These are phyloP conservation scores for Erebia aethiops DNA, from an alignment of 2,888 invertebrate genomes.

Conservation along the genomic window DNA sequence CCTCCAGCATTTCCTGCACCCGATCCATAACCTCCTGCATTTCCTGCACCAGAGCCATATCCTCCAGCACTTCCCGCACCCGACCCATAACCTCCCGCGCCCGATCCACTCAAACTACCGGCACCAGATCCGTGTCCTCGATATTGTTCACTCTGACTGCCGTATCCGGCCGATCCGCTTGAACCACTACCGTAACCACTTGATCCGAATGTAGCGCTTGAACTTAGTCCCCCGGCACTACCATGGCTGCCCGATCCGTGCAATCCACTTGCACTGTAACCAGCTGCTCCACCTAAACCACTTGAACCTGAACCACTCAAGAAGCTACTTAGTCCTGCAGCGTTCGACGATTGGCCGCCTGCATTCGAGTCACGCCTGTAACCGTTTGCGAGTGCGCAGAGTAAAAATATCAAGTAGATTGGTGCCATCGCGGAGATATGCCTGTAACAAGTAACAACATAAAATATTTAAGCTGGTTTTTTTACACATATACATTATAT, in stretches of 20 bases:
- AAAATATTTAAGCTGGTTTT: background rate
- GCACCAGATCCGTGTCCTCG: background rate
- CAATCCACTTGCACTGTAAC: background rate
- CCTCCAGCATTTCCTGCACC: background rate
- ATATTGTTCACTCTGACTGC: background rate
- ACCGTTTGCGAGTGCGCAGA: constrained; percentile 22
- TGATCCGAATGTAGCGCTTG: background rate
- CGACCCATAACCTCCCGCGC: background rate
- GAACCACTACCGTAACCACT: constrained; percentile 1
- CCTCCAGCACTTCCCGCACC: constrained; percentile 2
- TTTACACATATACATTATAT: too few species aligned
- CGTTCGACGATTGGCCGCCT: background rate
- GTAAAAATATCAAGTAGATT: constrained; percentile 22
- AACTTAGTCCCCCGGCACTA: constrained; percentile 2
- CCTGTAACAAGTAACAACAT: constrained; percentile 9
- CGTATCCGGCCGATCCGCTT: background rate
- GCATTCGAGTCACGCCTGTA: constrained; percentile 7
- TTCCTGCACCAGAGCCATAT: constrained; percentile 3
- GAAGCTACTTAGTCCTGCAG: constrained; percentile 1
- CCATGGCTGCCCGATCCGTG: background rate
- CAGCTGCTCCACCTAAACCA: background rate
- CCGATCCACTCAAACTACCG: background rate
- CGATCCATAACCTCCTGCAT: too few species aligned
- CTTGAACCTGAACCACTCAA: constrained; percentile 3
- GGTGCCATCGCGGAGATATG: constrained; percentile 26